Evolutionary conservation across 1,140 invertebrate genomes (phyloP).

Genomic region (Euglossa dilemma): DNA sequence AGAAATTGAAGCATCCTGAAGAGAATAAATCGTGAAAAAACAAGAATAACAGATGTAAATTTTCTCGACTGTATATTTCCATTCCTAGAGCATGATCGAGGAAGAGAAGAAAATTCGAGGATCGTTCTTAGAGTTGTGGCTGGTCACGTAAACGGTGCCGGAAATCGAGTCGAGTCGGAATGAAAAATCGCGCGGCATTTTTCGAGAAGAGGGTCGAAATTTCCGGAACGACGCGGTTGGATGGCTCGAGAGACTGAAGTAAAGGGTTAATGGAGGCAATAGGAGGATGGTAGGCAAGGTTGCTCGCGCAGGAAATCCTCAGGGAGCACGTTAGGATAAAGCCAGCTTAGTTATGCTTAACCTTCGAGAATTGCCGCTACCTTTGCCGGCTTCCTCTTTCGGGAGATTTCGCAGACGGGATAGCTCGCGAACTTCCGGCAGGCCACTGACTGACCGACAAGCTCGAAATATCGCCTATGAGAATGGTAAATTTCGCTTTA

Average conservation of each 20-base stretch:
- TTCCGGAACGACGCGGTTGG: neutral
- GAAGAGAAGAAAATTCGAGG: no score
- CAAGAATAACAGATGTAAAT: no score
- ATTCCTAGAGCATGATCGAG: no score
- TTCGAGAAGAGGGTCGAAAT: neutral
- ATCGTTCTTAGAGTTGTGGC: no score
- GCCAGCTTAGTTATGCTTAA: conserved; percentile 47
- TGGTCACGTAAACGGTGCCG: no score
- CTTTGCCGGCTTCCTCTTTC: conserved; percentile 3
- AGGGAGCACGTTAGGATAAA: conserved; percentile 41
- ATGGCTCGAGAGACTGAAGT: neutral
- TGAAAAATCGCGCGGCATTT: neutral
- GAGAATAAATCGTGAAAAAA: no score
- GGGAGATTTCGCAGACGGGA: neutral
- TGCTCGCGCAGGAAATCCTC: conserved; percentile 18
- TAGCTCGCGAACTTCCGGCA: neutral
- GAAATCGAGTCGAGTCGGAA: no score
- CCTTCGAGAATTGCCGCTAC: conserved; percentile 35
- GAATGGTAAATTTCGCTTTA: neutral
- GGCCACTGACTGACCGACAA: neutral
- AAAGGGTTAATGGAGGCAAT: neutral
- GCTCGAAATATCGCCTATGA: neutral
- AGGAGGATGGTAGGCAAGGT: neutral
- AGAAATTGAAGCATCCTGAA: no score
- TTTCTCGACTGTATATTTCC: no score